Conservation (phyloP, 1,140 invertebrate species). For the Palaemon carinicauda region DNA sequence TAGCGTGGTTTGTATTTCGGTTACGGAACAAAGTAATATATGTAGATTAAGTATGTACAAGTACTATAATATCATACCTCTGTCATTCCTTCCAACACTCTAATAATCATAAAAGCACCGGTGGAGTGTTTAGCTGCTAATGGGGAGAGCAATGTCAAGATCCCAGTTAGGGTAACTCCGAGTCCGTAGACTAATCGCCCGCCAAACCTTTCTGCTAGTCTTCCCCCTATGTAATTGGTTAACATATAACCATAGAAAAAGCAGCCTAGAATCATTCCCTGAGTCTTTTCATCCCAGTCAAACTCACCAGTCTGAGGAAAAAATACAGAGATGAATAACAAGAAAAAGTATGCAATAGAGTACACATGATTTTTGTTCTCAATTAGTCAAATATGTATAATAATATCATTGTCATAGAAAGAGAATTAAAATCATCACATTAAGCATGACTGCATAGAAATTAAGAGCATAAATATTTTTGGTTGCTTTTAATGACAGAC, state of each 20-base stretch:
- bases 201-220: constrained; percentile 70
- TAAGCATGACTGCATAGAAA: too few species aligned
- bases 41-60: too few species aligned
- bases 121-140: constrained; percentile 69
- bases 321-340: too few species aligned
- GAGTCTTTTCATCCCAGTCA: constrained; percentile 74
- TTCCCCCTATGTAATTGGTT: constrained; percentile 78
- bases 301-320: constrained; percentile 65
- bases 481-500: too few species aligned
- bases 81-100: constrained; percentile 62
- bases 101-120: constrained; percentile 61
- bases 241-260: constrained; percentile 81
- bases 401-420: too few species aligned
- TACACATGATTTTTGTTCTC: too few species aligned
- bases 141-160: constrained; percentile 84
- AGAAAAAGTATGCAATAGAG: too few species aligned
- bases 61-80: constrained; percentile 63
- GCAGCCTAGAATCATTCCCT: constrained; percentile 74
- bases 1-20: too few species aligned
- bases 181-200: constrained; percentile 86
- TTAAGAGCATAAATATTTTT: too few species aligned
- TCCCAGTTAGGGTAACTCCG: constrained; percentile 81
- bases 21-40: too few species aligned
- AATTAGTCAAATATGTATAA: too few species aligned
- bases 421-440: too few species aligned